Evolutionary conservation across 2,113 vertebrate genomes (phyloP), one percentile per base, ranked within the genome.

Genomic region (Chaetodon auriga): DNA sequence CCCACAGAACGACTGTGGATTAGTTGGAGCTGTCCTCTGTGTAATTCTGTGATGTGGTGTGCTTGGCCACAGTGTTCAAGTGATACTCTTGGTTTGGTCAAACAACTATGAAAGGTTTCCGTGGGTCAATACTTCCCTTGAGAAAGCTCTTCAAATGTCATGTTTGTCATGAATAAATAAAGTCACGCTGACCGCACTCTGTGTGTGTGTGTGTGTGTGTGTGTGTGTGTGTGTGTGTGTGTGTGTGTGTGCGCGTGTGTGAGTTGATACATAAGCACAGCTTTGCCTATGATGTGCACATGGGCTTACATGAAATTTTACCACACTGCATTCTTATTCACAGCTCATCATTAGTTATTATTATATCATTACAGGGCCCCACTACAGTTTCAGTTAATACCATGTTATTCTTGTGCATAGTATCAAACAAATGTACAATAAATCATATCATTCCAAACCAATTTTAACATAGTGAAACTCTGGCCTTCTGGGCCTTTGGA

Each of bases 81-180:
- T 2, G 15, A 83, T 35, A 36, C 45, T 62, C 54, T 46, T 65
- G 57, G 53, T 80, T 75, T 72, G 66, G 66, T 75, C 60, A 71
- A 53, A 75, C 3, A 15, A 53, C 45, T n/a, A 23, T 66, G 51
- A 83, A 79, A 87, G 82, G 80, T 58, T 75, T 74, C 64, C 48
- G 45, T 2, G 25, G 68, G 75, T 89, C 88, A 81, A 68, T 75
- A 73, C 36, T 15, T 77, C 68, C 75, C 63, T 25, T 21, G 41
- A 71, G 72, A 65, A 43, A 68, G 57, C 41, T 69, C 81, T 62
- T 85, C 72, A 80, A 75, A 83, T 87, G 82, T 81, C 73, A 80
- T 38, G 72, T 85, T 71, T 81, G 65, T 74, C 84, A 87, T 87
- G 74, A 87, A 87, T 85, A 83, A 87, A 78, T 90, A 74, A 85